Evolutionary conservation across 2,888 invertebrate species (phyloP), one percentile per base, ranked within the genome.

Genomic region (Oscheius myriophilus): DNA sequence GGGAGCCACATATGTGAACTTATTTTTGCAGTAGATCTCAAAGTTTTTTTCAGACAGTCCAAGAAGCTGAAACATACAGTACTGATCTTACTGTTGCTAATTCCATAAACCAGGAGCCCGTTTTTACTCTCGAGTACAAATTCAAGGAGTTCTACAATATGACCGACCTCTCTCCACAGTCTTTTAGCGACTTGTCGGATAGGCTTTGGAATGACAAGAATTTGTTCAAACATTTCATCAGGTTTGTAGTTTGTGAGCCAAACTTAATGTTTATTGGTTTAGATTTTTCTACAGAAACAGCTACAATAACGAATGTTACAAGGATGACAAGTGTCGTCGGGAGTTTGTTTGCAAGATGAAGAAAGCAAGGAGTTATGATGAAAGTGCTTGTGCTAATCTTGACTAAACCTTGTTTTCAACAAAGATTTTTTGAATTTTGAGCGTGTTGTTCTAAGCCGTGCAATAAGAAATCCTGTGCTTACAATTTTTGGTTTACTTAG

Each of bases 1-100:
- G 6, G 82, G 80, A 4, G 79, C 84, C 4, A 86, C 84, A 25
- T 87, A 86, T 83, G 79, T 80, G 66, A 46, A 18, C 12, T 25
- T 16, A 4, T 11, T 45, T 58, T n/a, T 7, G 4, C 7, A 33
- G 14, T 57, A 39, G 11, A 63, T 6, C 9, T 18, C n/a, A n/a
- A n/a, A n/a, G n/a, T n/a, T n/a, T n/a, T n/a, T 6, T 58, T 58
- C 73, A 81, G 79, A 81, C 77, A 2, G 78, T 80, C 7, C 71
- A 81, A 25, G 78, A 80, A 21, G 80, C 78, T 4, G 74, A 82
- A 23, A 83, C 82, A n/a, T 82, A 81, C 61, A 70, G 66, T 41
- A 76, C 79, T 26, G 78, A 83, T 69, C 70, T 83, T n/a, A 73
- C 71, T 16, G 75, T 69, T 53, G 80, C 81, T 33, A 81, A 82